A percentile compares a stretch with the other conserved stretches of the same genome.
phyloP scores from a whole-genome alignment of 1,140 invertebrate genomes.

The Aphaenogaster floridana region DNA sequence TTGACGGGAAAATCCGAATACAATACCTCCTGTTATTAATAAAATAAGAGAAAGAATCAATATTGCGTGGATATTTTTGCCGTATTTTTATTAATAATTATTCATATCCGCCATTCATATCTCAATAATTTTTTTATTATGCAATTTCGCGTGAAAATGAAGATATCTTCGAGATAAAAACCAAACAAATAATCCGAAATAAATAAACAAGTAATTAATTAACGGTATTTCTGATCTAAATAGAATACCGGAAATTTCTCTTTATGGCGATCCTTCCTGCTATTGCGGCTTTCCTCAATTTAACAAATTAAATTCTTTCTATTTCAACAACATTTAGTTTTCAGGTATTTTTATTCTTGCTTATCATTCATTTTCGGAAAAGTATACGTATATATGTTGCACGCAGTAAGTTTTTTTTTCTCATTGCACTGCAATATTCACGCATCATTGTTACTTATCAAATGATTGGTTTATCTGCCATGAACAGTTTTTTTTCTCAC shows the following conservation, averaged over 20 bases:
- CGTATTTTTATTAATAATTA: background rate
- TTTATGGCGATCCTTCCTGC: background rate
- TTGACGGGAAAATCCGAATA: conserved; percentile 1
- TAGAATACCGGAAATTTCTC: background rate
- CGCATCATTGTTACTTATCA: conserved; percentile 21
- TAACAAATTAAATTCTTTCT: conserved; percentile 11
- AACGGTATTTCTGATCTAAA: background rate
- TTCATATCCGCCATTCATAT: background rate
- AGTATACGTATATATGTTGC: background rate
- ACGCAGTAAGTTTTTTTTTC: background rate
- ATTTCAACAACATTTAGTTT: background rate
- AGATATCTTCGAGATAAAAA: background rate
- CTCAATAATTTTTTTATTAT: background rate
- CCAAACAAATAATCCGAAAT: background rate
- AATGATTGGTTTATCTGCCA: background rate
- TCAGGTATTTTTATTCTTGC: background rate
- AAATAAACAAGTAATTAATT: background rate
- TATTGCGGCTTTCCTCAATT: background rate
- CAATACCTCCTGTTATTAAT: conserved; percentile 20
- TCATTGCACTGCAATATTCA: background rate
- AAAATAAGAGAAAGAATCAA: conserved; percentile 6
- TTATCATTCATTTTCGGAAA: background rate
- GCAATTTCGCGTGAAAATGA: no score
- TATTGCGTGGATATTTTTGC: background rate
- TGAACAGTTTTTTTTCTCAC: background rate